Evolutionary conservation across 2,113 vertebrate species (phyloP), one percentile per base, ranked within the genome.

Genomic region (Petaurus breviceps): DNA sequence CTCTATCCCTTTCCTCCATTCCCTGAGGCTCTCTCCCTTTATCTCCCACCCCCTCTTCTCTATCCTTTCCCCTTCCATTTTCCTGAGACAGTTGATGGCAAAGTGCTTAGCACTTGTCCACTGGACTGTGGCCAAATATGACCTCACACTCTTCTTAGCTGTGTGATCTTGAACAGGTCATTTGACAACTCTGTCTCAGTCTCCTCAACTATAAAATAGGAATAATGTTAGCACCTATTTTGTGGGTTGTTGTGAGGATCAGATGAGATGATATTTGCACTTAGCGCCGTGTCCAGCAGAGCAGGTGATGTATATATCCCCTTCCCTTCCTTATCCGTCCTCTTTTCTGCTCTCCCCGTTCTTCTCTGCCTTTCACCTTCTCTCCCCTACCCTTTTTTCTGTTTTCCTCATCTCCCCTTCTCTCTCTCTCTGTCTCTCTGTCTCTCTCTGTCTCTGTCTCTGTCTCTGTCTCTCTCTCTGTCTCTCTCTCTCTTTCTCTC

Each of bases 91-190:
- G 10, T 10, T 68, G 57, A n/a, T 22, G 68, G 14, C 37, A 6
- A 9, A 1, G 61, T n/a, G 31, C 5, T 84, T 22, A 43, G 37
- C 16, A 22, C 16, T 8, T 5, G 37, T 22, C 6, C n/a, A 43
- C 14, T 1, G 19, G 37, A 6, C 0, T 84, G 16, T 7, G 22
- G 68, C 2, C 22, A 19, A 43, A n/a, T 43, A 0, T 3, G n/a
- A 14, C 68, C 68, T 84, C n/a, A 43, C n/a, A 43, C 19, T 8
- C 68, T 84, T 43, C 7, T 5, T 84, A 22, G 16, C 10, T 22
- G 37, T 43, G 2, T 84, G 68, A 84, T 16, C 6, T 84, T 84
- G 16, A n/a, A 43, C 7, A 23, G 31, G 68, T 84, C n/a, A 43
- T 84, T 22, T 84, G 37, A 84, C 19, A 19, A 22, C 16, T 8